Base-by-base conservation (phyloP, 2,888 invertebrate genomes). In the Euphydryas editha region DNA sequence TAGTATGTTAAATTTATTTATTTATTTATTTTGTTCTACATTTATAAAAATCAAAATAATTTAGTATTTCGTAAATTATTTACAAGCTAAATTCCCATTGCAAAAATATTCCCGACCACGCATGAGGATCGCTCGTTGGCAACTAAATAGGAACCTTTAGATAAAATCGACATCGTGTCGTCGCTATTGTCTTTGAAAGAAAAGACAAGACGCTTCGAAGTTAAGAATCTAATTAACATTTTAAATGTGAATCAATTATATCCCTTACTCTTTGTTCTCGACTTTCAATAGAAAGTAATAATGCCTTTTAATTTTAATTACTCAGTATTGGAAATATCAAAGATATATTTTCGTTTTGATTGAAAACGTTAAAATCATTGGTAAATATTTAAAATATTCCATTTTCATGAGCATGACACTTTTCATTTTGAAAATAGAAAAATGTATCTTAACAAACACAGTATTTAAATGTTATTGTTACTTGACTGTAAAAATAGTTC, bases 191-290 rank as follows among this genome's bases (percentile, higher is more conserved):
- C 74, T 72, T 72, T 62, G 64, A 73, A 72, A 70, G 74, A 73
- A 70, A n/a, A 72, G 70, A 60, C 68, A 71, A 75, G 75, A 75
- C 72, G 65, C 62, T 66, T 17, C 54, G 73, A 76, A 77, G 76
- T 73, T 76, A 76, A 74, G 78, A 75, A 81, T 78, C 73, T 76
- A 82, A 87, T 89, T 88, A 86, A 80, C 82, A 87, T 89, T 84
- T 86, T 78, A 81, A 85, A 86, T 81, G 83, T 77, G 81, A 85
- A 81, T 83, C 79, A 83, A 84, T 84, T 82, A 79, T 75, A 65
- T 62, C 67, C 65, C 64, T 59, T 74, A 77, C 83, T 71, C 72
- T 54, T 30, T 46, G 58, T 42, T 37, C 44, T 56, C 51, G 56
- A 56, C n/a, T 59, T 17, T 36, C 13, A 24, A n/a, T n/a, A 47